phyloP scores from a whole-genome alignment of 2,888 invertebrate species.

The Philereme vetulata region DNA sequence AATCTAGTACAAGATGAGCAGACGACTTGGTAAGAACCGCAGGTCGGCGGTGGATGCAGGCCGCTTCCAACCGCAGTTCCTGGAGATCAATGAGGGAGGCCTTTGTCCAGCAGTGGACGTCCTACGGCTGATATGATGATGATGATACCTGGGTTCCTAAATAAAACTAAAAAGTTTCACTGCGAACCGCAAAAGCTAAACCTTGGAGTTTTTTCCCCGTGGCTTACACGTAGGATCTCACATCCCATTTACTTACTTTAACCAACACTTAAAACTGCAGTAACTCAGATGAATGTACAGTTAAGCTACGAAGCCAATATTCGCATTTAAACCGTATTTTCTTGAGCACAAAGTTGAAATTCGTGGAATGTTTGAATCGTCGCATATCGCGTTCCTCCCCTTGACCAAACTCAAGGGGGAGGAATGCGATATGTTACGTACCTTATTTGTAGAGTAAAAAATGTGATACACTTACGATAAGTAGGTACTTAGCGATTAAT shows the following conservation, averaged over 20 bases:
- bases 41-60: too few relatives aligned
- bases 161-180: constrained; percentile 18
- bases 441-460: constrained; percentile 23
- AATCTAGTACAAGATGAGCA: too few relatives aligned
- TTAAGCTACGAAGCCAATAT: constrained; percentile 18
- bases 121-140: too few relatives aligned
- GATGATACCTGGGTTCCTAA: too few relatives aligned
- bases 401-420: constrained; percentile 10
- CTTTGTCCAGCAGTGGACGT: too few relatives aligned
- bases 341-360: constrained; percentile 8
- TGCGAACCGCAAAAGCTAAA: constrained; percentile 19
- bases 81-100: too few relatives aligned
- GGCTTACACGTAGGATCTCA: constrained; percentile 21
- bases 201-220: constrained; percentile 21
- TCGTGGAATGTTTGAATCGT: neutral
- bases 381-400: too few relatives aligned
- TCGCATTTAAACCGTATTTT: constrained; percentile 13
- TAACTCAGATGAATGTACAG: constrained; percentile 26
- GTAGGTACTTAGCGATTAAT: constrained; percentile 1
- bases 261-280: constrained; percentile 31
- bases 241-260: constrained; percentile 32
- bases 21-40: too few relatives aligned
- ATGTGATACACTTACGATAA: constrained; percentile 4
- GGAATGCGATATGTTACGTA: constrained; percentile 13
- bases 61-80: too few relatives aligned